Percentiles rank a stretch among this genome's conserved stretches.
These are phyloP conservation scores for Pachliopta kotzebuea DNA, from an alignment of 2,888 invertebrate species.

Conservation along the genomic window DNA sequence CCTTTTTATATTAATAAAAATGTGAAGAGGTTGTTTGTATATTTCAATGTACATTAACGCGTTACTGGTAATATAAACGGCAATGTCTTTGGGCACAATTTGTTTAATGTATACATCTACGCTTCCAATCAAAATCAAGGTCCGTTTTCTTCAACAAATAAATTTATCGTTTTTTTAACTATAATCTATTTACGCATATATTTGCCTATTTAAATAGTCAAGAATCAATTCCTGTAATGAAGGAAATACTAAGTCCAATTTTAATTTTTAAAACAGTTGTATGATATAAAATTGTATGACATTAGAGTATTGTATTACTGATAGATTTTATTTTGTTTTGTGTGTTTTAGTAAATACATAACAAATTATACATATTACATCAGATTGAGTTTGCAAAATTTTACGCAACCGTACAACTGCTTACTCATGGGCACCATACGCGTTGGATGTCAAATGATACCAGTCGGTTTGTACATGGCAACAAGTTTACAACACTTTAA, in stretches of 20 bases:
- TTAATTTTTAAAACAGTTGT: background rate
- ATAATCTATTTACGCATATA: background rate
- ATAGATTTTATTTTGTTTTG: background rate
- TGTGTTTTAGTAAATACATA: slow-evolving; percentile 2
- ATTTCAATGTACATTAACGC: slow-evolving; percentile 1
- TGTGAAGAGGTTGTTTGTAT: background rate
- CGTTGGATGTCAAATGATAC: background rate
- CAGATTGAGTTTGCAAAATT: slow-evolving; percentile 12
- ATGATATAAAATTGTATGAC: background rate
- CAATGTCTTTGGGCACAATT: background rate
- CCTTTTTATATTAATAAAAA: background rate
- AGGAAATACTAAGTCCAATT: background rate
- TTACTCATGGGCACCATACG: slow-evolving; percentile 1
- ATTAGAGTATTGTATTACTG: no score
- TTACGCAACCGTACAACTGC: slow-evolving; percentile 9
- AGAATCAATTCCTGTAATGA: background rate
- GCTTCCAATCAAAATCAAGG: slow-evolving; percentile 1
- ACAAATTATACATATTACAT: slow-evolving; percentile 1
- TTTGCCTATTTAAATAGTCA: slow-evolving; percentile 7
- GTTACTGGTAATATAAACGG: background rate
- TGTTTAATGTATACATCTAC: background rate
- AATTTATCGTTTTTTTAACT: background rate
- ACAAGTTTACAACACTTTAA: no score
- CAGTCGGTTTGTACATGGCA: background rate
- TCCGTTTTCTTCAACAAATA: background rate